Base-by-base conservation (phyloP, 1,140 invertebrate genomes). In the Papilio dardanus region DNA sequence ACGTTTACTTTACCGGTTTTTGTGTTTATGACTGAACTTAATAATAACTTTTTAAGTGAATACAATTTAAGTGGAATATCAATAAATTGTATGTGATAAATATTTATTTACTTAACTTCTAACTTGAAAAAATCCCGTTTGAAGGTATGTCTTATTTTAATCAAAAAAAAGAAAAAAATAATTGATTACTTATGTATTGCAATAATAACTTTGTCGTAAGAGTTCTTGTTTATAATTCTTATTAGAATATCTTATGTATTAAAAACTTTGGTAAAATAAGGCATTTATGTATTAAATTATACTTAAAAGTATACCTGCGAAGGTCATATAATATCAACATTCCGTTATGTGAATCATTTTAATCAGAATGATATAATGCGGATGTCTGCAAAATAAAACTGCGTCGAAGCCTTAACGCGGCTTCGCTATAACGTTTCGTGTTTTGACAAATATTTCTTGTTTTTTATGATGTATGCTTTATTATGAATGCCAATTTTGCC, bases 341-440 rank as follows among this genome's bases (percentile, higher is more conserved):
- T 73, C 71, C 71, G 28, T 73, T 58, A 73, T 30, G 19, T 73
- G 71, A 73, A 35, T 73, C 71, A 73, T 73, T 73, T 19, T 73
- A 73, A 58, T 33, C 46, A 58, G 33, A 58, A 58, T 58, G 28
- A 73, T 73, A 73, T 69, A 33, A 73, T 58, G 71, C 71, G 71
- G 71, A 30, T 73, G 71, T 73, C 71, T 73, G 71, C 30, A 31
- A 71, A 31, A 73, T 73, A 73, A 73, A 73, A 73, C 42, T 58
- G 71, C 71, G 71, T 33, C 71, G 30, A 54, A 73, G 33, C 31
- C 21, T 69, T 62, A 62, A 62, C 54, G 54, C 24, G 21, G 24
- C 24, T 28, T 28, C 54, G 24, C 54, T 62, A 19, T n/a, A 24
- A 24, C 21, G 54, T 62, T 30, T 62, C 54, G 24, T 14, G 54